Base-by-base conservation (phyloP, 2,888 invertebrate species). In the Smittia aterrima region DNA sequence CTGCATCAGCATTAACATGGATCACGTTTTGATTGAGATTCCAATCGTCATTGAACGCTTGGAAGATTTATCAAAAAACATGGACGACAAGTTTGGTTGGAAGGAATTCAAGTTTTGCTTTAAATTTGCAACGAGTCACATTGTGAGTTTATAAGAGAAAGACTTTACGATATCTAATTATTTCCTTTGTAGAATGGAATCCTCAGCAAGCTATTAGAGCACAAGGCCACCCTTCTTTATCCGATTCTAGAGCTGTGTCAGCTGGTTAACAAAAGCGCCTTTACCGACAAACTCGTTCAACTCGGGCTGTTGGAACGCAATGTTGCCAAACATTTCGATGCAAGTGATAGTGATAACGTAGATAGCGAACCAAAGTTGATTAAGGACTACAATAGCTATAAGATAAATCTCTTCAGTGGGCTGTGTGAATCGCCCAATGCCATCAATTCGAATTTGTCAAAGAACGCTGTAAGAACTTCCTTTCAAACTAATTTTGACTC, bases 11-110 rank as follows among this genome's bases (percentile, higher is more conserved):
- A 84, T 87, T 78, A 88, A 88, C 79, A 80, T 89, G 74, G 88
- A 89, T 77, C 87, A 87, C 78, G 80, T 89, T 7, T 85, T 88
- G 74, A 86, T 88, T 78, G 89, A 89, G 79, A 84, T 89, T 76
- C 89, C 88, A 1, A 83, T 87, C 20, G 87, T 88, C 79, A 82
- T 89, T 76, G 80, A 86, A 71, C 84, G 87, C 58, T 81, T 89
- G 75, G 88, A 89, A 80, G 88, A 88, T 79, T 82, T 88, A 20
- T 86, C 86, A 66, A 84, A 85, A 76, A 87, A 87, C 18, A 83
- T 89, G 76, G 89, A 89, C 78, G 88, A 88, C 76, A 86, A 87
- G 78, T 81, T 87, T 74, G 87, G 87, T 75, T 87, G 87, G 86
- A 84, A 85, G 74, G 87, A 87, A 77, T 87, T 87, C 78, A 87